Evolutionary conservation across 2,113 vertebrate species (phyloP).

Genomic region (Psittacus erithacus): DNA sequence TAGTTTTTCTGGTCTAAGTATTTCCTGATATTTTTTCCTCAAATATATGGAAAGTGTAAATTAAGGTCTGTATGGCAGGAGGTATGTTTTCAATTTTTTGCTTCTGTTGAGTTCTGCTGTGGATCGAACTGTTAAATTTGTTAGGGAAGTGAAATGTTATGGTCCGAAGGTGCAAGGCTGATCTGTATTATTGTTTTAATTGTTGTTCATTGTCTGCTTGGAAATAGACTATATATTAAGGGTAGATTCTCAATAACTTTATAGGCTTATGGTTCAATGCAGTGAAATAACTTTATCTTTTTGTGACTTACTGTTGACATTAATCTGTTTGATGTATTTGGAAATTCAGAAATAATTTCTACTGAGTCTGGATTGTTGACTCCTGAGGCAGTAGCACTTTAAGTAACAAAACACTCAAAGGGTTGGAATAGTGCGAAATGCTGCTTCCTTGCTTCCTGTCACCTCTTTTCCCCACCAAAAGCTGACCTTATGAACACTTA

Average conservation of each 20-base stretch:
- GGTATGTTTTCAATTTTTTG: not conserved
- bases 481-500: not conserved
- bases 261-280: not conserved
- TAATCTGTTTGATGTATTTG: not conserved
- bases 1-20: not conserved
- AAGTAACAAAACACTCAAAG: not conserved
- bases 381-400: not conserved
- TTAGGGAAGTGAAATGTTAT: not conserved
- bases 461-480: not conserved
- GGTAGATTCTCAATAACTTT: not conserved
- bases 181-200: not conserved
- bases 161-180: not conserved
- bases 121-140: not conserved
- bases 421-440: not conserved
- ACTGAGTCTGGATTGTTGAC: not conserved
- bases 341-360: not conserved
- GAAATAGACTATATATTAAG: not conserved
- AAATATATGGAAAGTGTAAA: not conserved
- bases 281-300: not conserved
- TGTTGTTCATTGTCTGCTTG: not conserved
- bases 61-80: not conserved
- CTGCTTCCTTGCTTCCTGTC: not conserved
- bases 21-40: not conserved
- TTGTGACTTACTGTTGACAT: not conserved
- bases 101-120: not conserved